A percentile compares a stretch with the other conserved stretches of the same genome.
Evolutionary conservation across 2,113 vertebrate genomes (phyloP).

Genomic region (Strix aluco): DNA sequence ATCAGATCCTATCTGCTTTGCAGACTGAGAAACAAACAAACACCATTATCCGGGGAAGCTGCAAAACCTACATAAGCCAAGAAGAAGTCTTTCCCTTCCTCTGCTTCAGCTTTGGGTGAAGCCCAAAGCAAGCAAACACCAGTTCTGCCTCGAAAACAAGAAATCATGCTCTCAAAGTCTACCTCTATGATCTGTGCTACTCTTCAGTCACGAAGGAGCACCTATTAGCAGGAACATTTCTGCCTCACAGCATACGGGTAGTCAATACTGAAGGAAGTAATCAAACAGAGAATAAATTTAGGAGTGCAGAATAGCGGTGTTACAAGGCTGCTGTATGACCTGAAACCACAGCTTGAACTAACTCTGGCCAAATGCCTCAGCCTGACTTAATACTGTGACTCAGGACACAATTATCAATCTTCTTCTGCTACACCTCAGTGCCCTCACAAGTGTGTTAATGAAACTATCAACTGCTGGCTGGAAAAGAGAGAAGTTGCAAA

Average conservation of each 20-base stretch:
- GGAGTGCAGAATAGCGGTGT: not conserved
- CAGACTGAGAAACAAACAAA: not conserved
- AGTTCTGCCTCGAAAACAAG: not conserved
- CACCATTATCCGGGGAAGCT: not conserved
- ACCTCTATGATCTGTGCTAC: not conserved
- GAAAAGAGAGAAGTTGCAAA: not conserved
- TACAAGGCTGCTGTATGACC: not conserved
- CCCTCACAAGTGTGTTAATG: not conserved
- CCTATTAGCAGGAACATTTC: not conserved
- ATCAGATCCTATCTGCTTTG: not conserved
- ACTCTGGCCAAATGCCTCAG: not conserved
- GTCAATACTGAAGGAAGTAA: not conserved
- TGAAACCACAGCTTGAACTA: not conserved
- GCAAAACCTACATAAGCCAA: not conserved
- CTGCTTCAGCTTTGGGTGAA: not conserved
- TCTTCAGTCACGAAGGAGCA: fast-evolving
- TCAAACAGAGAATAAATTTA: not conserved
- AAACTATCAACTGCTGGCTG: not conserved
- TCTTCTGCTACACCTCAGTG: not conserved
- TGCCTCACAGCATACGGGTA: not conserved
- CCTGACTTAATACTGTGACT: not conserved
- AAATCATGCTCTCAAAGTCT: not conserved
- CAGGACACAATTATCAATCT: not conserved
- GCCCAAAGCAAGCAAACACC: not conserved
- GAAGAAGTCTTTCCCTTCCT: not conserved